phyloP scores from a whole-genome alignment of 2,797 vertebrate genomes.

The Dermochelys coriacea region DNA sequence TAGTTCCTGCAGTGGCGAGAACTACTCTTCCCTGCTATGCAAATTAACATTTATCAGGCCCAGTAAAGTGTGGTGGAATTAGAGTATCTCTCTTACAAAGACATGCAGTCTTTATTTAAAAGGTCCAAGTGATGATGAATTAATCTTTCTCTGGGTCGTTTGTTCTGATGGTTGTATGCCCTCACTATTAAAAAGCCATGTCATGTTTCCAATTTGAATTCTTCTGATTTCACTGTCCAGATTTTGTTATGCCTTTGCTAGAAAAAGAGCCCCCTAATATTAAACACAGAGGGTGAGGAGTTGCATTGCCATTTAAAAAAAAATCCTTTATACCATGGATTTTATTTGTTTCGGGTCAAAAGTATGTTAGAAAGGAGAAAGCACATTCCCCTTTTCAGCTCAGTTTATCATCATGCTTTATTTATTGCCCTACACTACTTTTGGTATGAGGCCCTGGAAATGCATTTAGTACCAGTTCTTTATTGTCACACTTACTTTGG shows the following conservation, averaged over 20 bases:
- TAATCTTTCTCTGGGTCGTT: not conserved
- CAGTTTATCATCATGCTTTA: not conserved
- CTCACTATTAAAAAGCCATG: not conserved
- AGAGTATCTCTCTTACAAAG: not conserved
- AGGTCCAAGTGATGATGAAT: not conserved
- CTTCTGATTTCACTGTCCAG: slow-evolving; percentile 4
- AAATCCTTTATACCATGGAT: not conserved
- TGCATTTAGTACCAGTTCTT: not conserved
- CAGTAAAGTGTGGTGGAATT: not conserved
- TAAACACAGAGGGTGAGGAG: not conserved
- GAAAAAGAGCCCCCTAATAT: not conserved
- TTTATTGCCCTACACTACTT: not conserved
- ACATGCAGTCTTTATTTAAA: not conserved
- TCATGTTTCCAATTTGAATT: not conserved
- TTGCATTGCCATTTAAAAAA: not conserved
- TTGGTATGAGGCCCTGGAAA: rapidly evolving
- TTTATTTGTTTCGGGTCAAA: slow-evolving; percentile 3
- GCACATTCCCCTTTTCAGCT: not conserved
- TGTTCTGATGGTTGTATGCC: rapidly evolving
- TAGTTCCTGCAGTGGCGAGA: not conserved
- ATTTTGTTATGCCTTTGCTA: not conserved
- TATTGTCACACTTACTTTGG: not conserved
- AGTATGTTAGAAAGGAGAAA: not conserved
- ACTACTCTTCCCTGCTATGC: not conserved
- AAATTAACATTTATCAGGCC: not conserved